phyloP scores from a whole-genome alignment of 2,797 vertebrate species.

The Carcharodon carcharias region DNA sequence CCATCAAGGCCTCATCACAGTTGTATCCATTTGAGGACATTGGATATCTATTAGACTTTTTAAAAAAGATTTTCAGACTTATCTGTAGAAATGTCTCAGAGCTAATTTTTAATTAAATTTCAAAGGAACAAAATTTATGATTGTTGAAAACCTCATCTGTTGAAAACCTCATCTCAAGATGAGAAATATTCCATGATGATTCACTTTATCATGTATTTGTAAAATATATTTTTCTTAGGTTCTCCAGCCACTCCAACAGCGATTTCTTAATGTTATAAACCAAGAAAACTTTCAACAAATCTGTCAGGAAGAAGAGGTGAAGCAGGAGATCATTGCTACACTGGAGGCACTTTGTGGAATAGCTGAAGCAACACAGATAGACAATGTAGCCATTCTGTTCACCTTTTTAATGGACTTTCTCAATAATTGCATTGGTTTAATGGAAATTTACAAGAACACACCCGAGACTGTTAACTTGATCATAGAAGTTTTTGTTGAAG shows the following conservation, averaged over 20 bases:
- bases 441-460: constrained; percentile 97
- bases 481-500: constrained; percentile 98
- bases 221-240: constrained; percentile 59
- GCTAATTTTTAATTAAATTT: background rate
- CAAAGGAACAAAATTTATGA: background rate
- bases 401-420: constrained; percentile 98
- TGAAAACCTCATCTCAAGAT: background rate
- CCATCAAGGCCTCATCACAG: background rate
- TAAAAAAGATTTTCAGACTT: background rate
- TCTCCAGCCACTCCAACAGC: constrained; percentile 90
- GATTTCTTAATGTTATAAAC: constrained; percentile 95
- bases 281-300: constrained; percentile 97
- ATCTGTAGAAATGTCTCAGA: background rate
- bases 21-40: background rate
- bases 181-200: background rate
- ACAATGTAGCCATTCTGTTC: constrained; percentile 91
- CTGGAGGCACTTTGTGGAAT: constrained; percentile 94
- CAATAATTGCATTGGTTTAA: constrained; percentile 93
- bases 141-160: background rate
- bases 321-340: constrained; percentile 87
- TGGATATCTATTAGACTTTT: background rate
- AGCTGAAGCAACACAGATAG: constrained; percentile 96
- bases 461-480: constrained; percentile 98
- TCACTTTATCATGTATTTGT: background rate
- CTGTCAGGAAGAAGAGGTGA: constrained; percentile 90